A percentile compares a stretch with the other conserved stretches of the same genome.
phyloP scores from a whole-genome alignment of 2,113 vertebrate species.

The Gracilinanus agilis region DNA sequence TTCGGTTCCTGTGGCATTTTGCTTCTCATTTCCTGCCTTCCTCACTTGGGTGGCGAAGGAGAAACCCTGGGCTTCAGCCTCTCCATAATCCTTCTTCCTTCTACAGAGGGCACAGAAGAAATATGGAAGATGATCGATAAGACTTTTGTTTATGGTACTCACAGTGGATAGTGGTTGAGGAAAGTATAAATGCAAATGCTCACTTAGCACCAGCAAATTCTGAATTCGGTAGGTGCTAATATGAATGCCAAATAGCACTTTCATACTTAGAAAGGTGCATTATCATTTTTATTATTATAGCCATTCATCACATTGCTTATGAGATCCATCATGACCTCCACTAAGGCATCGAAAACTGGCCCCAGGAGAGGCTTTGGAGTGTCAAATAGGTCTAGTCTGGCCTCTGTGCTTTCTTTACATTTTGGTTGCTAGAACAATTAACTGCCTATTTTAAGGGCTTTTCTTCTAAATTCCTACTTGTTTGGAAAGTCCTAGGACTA shows the following conservation, averaged over 20 bases:
- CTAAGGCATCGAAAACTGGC: neutral
- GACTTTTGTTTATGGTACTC: neutral
- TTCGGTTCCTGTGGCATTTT: constrained; percentile 4
- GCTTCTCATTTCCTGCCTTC: neutral
- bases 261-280: constrained; percentile 60
- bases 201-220: constrained; percentile 73
- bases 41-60: neutral
- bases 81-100: neutral
- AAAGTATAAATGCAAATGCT: constrained; percentile 46
- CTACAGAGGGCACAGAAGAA: neutral
- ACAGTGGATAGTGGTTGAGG: neutral
- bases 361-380: constrained; percentile 1
- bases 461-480: constrained; percentile 13
- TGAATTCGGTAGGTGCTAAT: constrained; percentile 54
- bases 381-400: constrained; percentile 21
- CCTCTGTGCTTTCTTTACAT: constrained; percentile 29
- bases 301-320: constrained; percentile 52
- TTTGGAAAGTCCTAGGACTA: constrained; percentile 32
- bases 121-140: constrained; percentile 8
- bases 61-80: neutral
- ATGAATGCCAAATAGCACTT: constrained; percentile 74
- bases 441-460: constrained; percentile 45
- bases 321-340: constrained; percentile 55
- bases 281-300: constrained; percentile 55
- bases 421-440: constrained; percentile 52